A percentile compares a stretch with the other conserved stretches of the same genome.
phyloP scores from a whole-genome alignment of 64 coral and sea anemone species.

The Cladopsammia gracilis region DNA sequence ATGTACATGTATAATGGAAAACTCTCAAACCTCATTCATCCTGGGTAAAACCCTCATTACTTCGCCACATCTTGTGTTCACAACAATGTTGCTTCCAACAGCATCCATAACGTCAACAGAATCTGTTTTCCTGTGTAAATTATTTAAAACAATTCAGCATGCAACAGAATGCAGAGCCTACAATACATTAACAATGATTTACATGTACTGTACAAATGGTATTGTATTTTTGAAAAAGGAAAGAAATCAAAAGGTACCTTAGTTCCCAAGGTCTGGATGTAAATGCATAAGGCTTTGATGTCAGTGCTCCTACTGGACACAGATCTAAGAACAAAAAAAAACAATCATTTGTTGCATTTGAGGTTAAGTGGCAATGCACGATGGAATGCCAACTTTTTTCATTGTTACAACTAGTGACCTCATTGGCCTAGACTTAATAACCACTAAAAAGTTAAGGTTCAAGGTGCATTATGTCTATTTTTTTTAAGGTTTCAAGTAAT shows the following conservation, averaged over 20 bases:
- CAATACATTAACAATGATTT: too few relatives aligned
- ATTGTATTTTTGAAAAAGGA: too few relatives aligned
- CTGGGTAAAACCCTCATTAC: conserved; percentile 97
- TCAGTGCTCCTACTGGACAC: conserved; percentile 97
- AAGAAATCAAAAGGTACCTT: conserved; percentile 50
- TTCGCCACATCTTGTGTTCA: conserved; percentile 87
- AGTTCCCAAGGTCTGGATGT: conserved; percentile 97
- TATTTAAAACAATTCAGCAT: neutral
- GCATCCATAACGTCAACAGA: conserved; percentile 99
- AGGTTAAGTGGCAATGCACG: too few relatives aligned
- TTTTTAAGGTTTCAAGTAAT: too few relatives aligned
- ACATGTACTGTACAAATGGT: too few relatives aligned
- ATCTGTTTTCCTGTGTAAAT: conserved; percentile 93
- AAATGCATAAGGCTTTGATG: conserved; percentile 99
- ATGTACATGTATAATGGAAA: too few relatives aligned
- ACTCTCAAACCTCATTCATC: conserved; percentile 77
- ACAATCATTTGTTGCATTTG: too few relatives aligned
- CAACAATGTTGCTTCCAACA: conserved; percentile 97
- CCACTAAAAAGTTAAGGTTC: too few relatives aligned
- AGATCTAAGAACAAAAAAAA: conserved; percentile 82
- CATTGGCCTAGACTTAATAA: too few relatives aligned
- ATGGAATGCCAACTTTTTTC: too few relatives aligned
- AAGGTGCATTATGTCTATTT: too few relatives aligned
- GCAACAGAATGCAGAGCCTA: neutral
- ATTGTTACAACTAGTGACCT: too few relatives aligned